Percentiles rank a stretch among this genome's conserved stretches.
Conservation (phyloP, 2,797 vertebrate species). For the Vireo griseus region DNA sequence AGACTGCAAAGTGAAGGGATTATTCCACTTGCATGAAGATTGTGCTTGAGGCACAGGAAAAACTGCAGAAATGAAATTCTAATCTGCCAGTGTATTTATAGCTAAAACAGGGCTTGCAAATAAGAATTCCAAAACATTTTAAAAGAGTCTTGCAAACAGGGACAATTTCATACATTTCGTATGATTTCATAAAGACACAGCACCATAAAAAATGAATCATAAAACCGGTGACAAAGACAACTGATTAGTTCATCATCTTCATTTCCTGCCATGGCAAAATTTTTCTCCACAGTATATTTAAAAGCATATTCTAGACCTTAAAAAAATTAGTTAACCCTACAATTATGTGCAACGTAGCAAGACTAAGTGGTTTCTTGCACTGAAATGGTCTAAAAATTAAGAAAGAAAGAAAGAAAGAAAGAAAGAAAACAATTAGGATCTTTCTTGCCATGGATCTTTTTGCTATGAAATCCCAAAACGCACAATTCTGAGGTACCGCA, state of each 20-base stretch:
- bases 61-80: background rate
- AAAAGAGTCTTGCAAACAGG: constrained; percentile 10
- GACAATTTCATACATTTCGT: constrained; percentile 22
- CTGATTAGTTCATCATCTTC: constrained; percentile 32
- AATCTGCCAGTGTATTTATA: constrained; percentile 16
- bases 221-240: background rate
- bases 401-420: background rate
- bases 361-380: background rate
- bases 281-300: constrained; percentile 27
- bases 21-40: constrained; percentile 7
- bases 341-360: background rate
- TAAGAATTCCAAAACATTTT: constrained; percentile 14
- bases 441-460: background rate
- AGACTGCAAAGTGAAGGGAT: background rate
- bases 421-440: background rate
- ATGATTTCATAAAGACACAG: constrained; percentile 49
- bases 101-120: background rate
- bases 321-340: constrained; percentile 47
- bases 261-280: constrained; percentile 12
- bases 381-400: background rate
- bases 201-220: constrained; percentile 12
- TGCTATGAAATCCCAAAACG: background rate
- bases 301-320: constrained; percentile 14
- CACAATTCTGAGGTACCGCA: background rate
- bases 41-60: background rate